These are phyloP conservation scores for Himantopus leucocephalus DNA, from an alignment of 2,113 vertebrate genomes.

Conservation along the genomic window DNA sequence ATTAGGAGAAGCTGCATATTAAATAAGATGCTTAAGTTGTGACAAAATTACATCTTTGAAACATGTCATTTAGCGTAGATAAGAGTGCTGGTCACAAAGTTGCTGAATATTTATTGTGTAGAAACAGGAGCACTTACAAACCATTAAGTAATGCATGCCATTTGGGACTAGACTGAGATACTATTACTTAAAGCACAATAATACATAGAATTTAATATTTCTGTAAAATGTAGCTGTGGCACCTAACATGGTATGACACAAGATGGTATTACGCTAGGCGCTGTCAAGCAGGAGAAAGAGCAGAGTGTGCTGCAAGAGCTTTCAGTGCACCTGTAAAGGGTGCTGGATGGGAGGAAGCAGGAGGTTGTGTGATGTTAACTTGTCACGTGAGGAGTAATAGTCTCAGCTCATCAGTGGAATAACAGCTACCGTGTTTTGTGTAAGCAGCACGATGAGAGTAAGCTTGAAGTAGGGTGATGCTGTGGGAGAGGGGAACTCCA, in stretches of 20 bases:
- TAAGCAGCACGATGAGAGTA: background rate
- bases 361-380: background rate
- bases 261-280: background rate
- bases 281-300: background rate
- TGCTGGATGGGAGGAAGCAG: background rate
- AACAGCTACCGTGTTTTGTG: background rate
- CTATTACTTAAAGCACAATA: background rate
- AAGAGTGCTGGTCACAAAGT: background rate
- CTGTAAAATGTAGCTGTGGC: background rate
- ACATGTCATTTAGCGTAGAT: background rate
- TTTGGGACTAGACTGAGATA: background rate
- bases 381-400: background rate
- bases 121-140: background rate
- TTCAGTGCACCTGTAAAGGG: accelerated
- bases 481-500: background rate
- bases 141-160: background rate
- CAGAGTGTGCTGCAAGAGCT: background rate
- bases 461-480: background rate
- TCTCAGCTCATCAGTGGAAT: background rate
- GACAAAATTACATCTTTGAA: background rate
- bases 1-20: background rate
- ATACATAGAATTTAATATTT: background rate
- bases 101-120: background rate
- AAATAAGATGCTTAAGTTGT: background rate
- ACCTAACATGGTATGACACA: background rate